Evolutionary conservation across 2,797 vertebrate species (phyloP), one percentile per base, ranked within the genome.

Genomic region (Scyliorhinus canicula): DNA sequence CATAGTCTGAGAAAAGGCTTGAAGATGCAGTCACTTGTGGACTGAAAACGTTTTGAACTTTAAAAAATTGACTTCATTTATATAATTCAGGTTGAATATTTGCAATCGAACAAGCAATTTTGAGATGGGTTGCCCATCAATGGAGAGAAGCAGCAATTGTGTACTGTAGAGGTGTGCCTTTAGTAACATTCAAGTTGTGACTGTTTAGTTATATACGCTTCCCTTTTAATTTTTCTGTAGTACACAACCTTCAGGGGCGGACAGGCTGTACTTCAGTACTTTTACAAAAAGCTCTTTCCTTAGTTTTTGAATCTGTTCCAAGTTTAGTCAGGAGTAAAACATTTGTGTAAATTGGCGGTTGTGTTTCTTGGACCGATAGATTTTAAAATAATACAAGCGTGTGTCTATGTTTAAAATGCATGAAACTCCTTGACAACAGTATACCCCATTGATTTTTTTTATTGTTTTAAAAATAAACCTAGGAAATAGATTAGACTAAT

Each of bases 251-350:
- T 82, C 40, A 44, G 40, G 50, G 35, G 16, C 31, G 12, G 84
- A 9, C 31, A 55, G 84, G 50, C 84, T 88, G 77, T 47, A 65
- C 63, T 82, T 82, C 77, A 82, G 77, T 44, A 47, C 24, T 88
- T 55, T 88, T 88, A 57, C 79, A 88, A 88, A 60, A 14, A 88
- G 31, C 55, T 16, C 21, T 82, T 82, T 47, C 40, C 79, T 82
- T 79, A 0, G 19, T 82, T 82, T 19, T 47, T 82, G 79, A 82
- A 82, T 47, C 21, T 82, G 44, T 8, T 82, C 40, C 79, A 82
- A 82, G 21, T 82, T 82, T 82, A 82, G 79, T 82, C 79, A 47
- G 44, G 44, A 82, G 79, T 82, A 82, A 82, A 47, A 82, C 79
- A 82, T 8, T 82, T 44, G 7, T 82, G 44, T 21, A 82, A 86